Evolutionary conservation across 1,140 invertebrate species (phyloP), one percentile per base, ranked within the genome.

Genomic region (Neocloeon triangulifer): DNA sequence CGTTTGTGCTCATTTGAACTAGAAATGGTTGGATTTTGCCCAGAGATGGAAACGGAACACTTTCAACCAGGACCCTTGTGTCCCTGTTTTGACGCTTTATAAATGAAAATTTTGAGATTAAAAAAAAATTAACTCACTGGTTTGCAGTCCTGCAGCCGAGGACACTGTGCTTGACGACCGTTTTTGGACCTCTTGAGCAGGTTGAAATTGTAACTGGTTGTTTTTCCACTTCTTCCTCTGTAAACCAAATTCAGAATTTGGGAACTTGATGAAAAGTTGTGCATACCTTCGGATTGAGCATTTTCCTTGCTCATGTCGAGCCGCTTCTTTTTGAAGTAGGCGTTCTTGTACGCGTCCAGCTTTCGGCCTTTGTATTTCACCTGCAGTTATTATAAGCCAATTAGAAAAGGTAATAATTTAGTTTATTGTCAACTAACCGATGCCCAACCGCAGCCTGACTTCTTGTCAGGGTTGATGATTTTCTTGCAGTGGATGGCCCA

Each of bases 401-500:
- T n/a, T n/a, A 33, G 7, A 38, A 25, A 33, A 23, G 14, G 25
- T 15, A 23, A 32, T 20, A 38, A 20, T 14, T 29, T 20, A 21
- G 19, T 16, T 33, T 20, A 39, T 41, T 70, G n/a, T n/a, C n/a
- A n/a, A n/a, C n/a, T n/a, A 1, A 73, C 68, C 13, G 68, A 84
- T 5, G 80, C 79, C 81, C 82, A 88, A 3, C 81, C 82, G 60
- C 81, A 88, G 1, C 81, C 81, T 29, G 79, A 82, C 48, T 84
- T 85, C 49, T 86, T 86, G 32, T 81, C 74, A 4, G 81, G 80
- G 56, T 88, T 88, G 13, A 86, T 77, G 28, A 85, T 77, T 37
- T 79, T 64, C 46, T 88, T 88, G 49, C 84, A 89, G 47, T 84
- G 72, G 44, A 82, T 78, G 0, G 82, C 81, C 84, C 82, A 89